These are phyloP conservation scores for Aspidoscelis tigris DNA, from an alignment of 2,113 vertebrate genomes.

Conservation along the genomic window DNA sequence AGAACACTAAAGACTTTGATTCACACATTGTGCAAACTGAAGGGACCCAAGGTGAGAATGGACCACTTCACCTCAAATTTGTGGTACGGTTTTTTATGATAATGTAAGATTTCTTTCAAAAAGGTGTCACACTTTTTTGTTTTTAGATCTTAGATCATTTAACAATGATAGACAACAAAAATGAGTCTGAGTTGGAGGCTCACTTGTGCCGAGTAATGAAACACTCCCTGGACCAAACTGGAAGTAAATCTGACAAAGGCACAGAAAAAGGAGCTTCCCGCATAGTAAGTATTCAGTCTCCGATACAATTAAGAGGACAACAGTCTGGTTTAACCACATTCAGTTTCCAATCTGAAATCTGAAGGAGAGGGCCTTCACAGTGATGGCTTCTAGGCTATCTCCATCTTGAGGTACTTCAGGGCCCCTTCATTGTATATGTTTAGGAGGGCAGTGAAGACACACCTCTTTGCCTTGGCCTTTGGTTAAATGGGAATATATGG, in stretches of 20 bases:
- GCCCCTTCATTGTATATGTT: too few relatives aligned
- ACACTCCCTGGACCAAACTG: conserved; percentile 85
- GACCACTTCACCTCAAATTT: background rate
- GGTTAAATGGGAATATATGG: too few relatives aligned
- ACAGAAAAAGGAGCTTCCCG: conserved; percentile 88
- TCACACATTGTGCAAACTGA: conserved; percentile 93
- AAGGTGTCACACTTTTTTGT: background rate
- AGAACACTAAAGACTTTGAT: conserved; percentile 94
- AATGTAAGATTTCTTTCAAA: background rate
- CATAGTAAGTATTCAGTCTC: conserved; percentile 76
- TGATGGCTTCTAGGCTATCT: too few relatives aligned
- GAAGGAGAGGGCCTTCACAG: too few relatives aligned
- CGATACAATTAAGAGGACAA: background rate
- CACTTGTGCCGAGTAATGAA: conserved; percentile 91
- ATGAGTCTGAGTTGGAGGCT: conserved; percentile 94
- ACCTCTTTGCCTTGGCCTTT: too few relatives aligned
- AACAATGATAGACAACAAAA: conserved; percentile 97
- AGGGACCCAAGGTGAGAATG: conserved; percentile 88
- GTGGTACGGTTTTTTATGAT: background rate
- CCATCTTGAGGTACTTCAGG: too few relatives aligned
- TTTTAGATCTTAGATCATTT: conserved; percentile 93
- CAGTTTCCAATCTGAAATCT: background rate
- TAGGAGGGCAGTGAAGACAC: too few relatives aligned
- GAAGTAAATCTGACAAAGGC: conserved; percentile 88
- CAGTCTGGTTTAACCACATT: background rate